phyloP scores from a whole-genome alignment of 2,888 invertebrate genomes.

The Stenchaetothrips biformis region DNA sequence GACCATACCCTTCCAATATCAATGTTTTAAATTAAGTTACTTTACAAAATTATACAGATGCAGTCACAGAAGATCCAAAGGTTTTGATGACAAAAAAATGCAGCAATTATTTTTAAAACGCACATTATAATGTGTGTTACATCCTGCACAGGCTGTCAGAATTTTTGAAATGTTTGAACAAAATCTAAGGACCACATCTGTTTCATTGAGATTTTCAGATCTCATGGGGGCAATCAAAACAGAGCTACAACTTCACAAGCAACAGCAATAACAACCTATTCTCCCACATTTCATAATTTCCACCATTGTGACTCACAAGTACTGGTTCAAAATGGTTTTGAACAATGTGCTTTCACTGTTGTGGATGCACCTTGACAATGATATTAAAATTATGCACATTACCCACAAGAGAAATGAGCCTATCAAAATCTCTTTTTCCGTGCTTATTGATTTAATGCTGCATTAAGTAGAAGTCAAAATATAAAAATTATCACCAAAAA shows the following conservation, averaged over 20 bases:
- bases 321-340: too few relatives aligned
- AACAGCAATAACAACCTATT: too few relatives aligned
- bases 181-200: too few relatives aligned
- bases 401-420: not conserved
- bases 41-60: slow-evolving; percentile 3
- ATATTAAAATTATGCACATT: not conserved
- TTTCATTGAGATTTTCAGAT: not conserved
- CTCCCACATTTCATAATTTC: too few relatives aligned
- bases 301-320: too few relatives aligned
- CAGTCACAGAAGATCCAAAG: not conserved
- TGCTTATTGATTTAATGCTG: not conserved
- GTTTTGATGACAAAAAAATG: not conserved
- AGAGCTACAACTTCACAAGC: not conserved
- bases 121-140: too few relatives aligned
- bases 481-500: not conserved
- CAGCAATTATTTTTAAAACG: not conserved
- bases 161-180: too few relatives aligned
- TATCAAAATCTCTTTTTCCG: not conserved
- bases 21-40: not conserved
- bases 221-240: not conserved
- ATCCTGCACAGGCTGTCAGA: too few relatives aligned
- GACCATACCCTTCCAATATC: not conserved
- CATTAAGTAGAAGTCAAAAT: not conserved
- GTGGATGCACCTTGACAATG: too few relatives aligned
- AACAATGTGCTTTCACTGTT: too few relatives aligned